phyloP scores from a whole-genome alignment of 1,140 invertebrate species.

The Dryas iulia region DNA sequence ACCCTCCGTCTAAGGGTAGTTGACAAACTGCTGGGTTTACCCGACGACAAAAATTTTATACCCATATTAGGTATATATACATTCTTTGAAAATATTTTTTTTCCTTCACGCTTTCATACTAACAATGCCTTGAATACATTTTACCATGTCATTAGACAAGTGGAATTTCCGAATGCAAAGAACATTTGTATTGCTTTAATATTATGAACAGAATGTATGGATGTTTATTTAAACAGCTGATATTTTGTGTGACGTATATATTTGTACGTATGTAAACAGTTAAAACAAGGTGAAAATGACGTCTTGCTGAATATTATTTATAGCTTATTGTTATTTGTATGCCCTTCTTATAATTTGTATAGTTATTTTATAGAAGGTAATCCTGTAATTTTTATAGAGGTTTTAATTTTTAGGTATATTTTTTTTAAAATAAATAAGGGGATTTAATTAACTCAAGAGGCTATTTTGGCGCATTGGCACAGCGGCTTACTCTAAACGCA shows the following conservation, averaged over 20 bases:
- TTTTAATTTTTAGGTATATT: too few species aligned
- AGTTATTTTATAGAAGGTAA: too few species aligned
- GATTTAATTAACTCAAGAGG: too few species aligned
- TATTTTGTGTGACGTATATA: background rate
- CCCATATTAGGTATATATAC: background rate
- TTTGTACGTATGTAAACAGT: background rate
- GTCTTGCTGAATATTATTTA: background rate
- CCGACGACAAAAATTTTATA: background rate
- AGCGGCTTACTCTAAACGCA: too few species aligned
- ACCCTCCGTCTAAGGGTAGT: background rate
- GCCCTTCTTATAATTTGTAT: too few species aligned
- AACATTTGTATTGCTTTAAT: slow-evolving; percentile 11
- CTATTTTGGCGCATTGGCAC: too few species aligned
- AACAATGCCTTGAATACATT: slow-evolving; percentile 13
- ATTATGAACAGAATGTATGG: background rate
- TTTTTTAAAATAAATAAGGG: too few species aligned
- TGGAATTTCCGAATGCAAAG: slow-evolving; percentile 26
- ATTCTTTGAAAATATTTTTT: slow-evolving; percentile 7
- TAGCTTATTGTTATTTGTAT: background rate
- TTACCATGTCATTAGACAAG: slow-evolving; percentile 15
- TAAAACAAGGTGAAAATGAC: background rate
- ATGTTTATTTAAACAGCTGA: slow-evolving; percentile 25
- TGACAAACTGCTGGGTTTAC: slow-evolving; percentile 10
- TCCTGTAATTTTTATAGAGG: too few species aligned
- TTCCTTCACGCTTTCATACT: background rate